A percentile compares a stretch with the other conserved stretches of the same genome.
Evolutionary conservation across 2,113 vertebrate species (phyloP).

Genomic region (Sylvilagus bachmani): DNA sequence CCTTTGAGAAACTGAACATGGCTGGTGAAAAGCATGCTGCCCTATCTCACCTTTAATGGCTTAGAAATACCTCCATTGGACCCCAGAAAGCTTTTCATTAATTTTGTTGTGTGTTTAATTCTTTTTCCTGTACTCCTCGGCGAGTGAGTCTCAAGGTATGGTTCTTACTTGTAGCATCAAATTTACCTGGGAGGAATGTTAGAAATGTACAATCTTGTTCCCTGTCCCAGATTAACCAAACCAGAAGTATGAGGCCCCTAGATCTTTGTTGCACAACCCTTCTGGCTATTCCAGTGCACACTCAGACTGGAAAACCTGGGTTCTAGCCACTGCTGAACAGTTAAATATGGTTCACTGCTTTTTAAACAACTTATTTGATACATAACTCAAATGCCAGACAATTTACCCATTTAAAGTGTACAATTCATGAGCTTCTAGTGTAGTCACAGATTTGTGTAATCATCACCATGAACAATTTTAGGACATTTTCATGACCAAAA

Average conservation of each 20-base stretch:
- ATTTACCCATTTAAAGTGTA: neutral
- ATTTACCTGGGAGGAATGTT: neutral
- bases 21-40: neutral
- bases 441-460: too few species aligned
- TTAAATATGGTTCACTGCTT: neutral
- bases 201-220: neutral
- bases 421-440: neutral
- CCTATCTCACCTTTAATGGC: neutral
- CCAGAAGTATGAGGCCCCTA: neutral
- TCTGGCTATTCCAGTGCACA: neutral
- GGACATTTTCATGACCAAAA: neutral
- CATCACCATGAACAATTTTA: too few species aligned
- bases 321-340: neutral
- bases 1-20: neutral
- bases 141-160: neutral
- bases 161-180: neutral
- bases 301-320: neutral
- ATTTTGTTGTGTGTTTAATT: neutral
- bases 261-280: neutral
- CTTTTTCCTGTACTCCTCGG: neutral
- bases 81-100: neutral
- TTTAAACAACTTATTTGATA: neutral
- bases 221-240: neutral
- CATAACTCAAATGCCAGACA: neutral
- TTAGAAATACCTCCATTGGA: neutral